Conservation (phyloP, 2,888 invertebrate species). For the Leucoma salicis region DNA sequence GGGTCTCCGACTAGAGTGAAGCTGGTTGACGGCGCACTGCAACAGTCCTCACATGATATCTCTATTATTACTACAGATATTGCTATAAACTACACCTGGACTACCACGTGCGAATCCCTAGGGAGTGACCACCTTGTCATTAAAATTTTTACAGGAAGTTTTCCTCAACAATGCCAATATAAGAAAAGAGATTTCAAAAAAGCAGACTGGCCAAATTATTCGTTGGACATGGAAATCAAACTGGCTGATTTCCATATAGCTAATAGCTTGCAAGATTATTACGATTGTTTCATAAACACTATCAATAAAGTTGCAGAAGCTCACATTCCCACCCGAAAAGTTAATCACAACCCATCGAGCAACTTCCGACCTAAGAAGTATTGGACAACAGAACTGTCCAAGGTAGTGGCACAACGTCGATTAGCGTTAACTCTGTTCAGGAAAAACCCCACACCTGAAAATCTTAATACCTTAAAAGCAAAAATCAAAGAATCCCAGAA, state of each 20-base stretch:
- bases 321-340: not conserved
- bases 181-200: too few relatives aligned
- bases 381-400: not conserved
- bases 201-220: too few relatives aligned
- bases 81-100: not conserved
- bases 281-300: too few relatives aligned
- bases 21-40: not conserved
- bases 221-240: too few relatives aligned
- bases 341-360: not conserved
- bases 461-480: not conserved
- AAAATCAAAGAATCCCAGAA: not conserved
- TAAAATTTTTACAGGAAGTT: too few relatives aligned
- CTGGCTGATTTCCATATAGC: too few relatives aligned
- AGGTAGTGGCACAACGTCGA: not conserved
- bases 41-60: not conserved
- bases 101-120: not conserved
- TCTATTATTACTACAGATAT: not conserved
- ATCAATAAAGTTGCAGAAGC: too few relatives aligned
- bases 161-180: too few relatives aligned
- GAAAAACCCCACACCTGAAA: not conserved
- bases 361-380: not conserved
- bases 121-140: too few relatives aligned
- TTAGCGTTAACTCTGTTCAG: slow-evolving; percentile 1
- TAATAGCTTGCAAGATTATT: too few relatives aligned
- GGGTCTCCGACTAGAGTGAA: not conserved